Base-by-base conservation (phyloP, 1,140 invertebrate genomes). In the Chrysomallon squamiferum region DNA sequence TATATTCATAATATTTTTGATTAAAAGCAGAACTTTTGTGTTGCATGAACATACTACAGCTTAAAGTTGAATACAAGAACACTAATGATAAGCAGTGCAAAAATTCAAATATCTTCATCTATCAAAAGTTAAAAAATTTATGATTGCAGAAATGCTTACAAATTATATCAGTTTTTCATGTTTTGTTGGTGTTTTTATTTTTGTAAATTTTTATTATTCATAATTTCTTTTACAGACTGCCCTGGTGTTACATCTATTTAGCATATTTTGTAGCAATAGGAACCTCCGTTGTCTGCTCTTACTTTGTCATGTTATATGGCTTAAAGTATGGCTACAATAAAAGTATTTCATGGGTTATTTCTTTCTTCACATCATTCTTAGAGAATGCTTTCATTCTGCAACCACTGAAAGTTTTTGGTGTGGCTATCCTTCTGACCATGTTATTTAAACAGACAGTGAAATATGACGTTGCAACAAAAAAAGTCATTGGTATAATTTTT, bases 301-400 rank as follows among this genome's bases (percentile, higher is more conserved):
- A 71, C 63, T 74, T 77, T 58, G 62, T 76, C 27, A 76, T 79
- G 71, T 59, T 81, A 30, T 81, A 79, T 35, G 77, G 77, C 3
- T 68, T 79, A 0, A 72, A 71, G 54, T 71, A 73, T 52, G 79
- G 77, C 18, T 71, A 72, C 45, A 61, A 73, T 50, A 66, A 62
- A 33, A 75, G 71, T 65, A 50, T 76, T 9, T 63, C 76, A n/a
- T 81, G 75, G 75, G 38, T 73, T 0, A 13, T 73, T 2, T 66
- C 72, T n/a, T 80, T 80, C 62, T 74, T 80, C 27, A 74, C 72
- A 29, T 66, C 65, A 18, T 78, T 75, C 54, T 58, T 72, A 25
- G 60, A 63, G 25, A 73, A 69, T 62, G 71, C 65, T 2, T 54
- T 69, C 13, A 7, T 77, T 33, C 50, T 67, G 4, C 61, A 76